Conservation (phyloP, 2,888 invertebrate genomes). For the Mythimna albipuncta region DNA sequence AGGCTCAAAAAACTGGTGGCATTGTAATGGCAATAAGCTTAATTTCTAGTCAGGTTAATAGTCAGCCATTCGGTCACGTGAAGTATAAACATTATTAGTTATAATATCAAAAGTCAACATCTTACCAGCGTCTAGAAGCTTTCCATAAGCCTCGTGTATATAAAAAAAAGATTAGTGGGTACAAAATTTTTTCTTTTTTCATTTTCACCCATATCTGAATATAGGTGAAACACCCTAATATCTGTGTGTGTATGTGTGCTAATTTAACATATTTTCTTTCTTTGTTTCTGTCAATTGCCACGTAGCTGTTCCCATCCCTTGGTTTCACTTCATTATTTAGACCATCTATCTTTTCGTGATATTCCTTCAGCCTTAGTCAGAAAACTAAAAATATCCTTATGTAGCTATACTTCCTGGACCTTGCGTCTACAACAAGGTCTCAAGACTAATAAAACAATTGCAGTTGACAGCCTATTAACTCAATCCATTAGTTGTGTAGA, state of each 20-base stretch:
- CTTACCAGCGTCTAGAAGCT: neutral
- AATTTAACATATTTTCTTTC: neutral
- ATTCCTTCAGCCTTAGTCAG: neutral
- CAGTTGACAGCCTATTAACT: conserved; percentile 2
- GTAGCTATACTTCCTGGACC: neutral
- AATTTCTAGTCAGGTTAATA: too few species aligned
- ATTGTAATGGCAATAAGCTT: too few species aligned
- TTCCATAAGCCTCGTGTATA: neutral
- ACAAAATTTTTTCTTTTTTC: neutral
- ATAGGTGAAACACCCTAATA: too few species aligned
- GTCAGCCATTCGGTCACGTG: too few species aligned
- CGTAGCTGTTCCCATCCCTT: neutral
- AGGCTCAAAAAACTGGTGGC: too few species aligned
- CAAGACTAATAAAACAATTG: neutral
- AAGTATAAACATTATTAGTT: too few species aligned
- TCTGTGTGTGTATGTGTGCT: neutral
- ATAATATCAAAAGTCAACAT: neutral
- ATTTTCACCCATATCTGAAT: neutral
- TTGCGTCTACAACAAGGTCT: neutral
- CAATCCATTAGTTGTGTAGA: conserved; percentile 12
- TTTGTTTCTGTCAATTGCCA: neutral
- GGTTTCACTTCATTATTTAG: neutral
- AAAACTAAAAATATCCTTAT: neutral
- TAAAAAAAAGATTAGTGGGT: neutral
- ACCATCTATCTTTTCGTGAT: neutral